phyloP scores from a whole-genome alignment of 1,140 invertebrate genomes.

The Bemisia tabaci region DNA sequence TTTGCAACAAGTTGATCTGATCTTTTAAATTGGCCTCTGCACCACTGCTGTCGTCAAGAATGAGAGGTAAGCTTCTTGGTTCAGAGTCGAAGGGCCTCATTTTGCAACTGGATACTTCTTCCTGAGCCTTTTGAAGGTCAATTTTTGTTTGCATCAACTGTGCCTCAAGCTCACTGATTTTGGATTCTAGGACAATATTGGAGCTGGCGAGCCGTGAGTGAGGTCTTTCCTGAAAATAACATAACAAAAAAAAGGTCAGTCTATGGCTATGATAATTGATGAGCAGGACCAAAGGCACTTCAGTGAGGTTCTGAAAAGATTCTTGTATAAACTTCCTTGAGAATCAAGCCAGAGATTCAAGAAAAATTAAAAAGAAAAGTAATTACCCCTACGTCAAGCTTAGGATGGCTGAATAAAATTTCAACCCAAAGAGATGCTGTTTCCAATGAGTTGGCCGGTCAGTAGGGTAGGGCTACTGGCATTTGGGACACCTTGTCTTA shows the following conservation, averaged over 20 bases:
- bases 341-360: no score
- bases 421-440: no score
- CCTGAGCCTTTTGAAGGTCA: slow-evolving; percentile 52
- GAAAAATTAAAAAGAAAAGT: no score
- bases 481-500: no score
- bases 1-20: slow-evolving; percentile 25
- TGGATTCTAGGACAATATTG: slow-evolving; percentile 51
- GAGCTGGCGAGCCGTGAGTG: slow-evolving; percentile 6
- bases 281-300: background rate
- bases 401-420: no score
- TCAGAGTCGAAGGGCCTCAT: background rate
- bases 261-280: background rate
- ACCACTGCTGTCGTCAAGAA: slow-evolving; percentile 7
- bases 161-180: slow-evolving; percentile 67
- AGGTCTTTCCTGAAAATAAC: background rate
- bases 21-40: slow-evolving; percentile 8
- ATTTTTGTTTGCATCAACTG: slow-evolving; percentile 60
- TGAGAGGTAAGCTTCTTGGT: background rate
- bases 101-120: slow-evolving; percentile 34
- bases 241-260: background rate
- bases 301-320: no score
- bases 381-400: no score
- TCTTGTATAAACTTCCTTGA: no score
- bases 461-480: no score
- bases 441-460: no score